Evolutionary conservation across 2,113 vertebrate genomes (phyloP), one percentile per base, ranked within the genome.

Genomic region (Campylomormyrus numenius): DNA sequence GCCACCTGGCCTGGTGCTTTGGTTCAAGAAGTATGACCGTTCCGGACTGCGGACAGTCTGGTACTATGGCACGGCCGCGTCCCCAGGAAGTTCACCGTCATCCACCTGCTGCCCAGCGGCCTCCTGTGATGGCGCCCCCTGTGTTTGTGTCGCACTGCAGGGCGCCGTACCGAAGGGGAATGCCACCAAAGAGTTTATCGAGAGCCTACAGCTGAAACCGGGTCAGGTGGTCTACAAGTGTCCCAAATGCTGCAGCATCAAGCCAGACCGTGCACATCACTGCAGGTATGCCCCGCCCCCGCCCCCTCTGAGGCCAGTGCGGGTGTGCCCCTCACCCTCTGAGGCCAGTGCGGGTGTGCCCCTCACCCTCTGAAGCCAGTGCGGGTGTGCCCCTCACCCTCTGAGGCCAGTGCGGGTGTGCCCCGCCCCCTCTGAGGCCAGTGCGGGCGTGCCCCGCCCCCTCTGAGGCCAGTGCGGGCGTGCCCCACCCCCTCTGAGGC

Each of bases 211-310:
- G 94, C 95, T 99, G 86, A 99, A 99, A 93, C 98, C 98, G 0
- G 98, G 98, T 39, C 98, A 99, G 93, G 98, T 99, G 93, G 98
- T 99, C 89, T 99, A 99, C 95, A 99, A 99, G 93, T 99, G 98
- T 93, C 98, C 98, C 90, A 99, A 99, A 90, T 99, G 98, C 94
- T 99, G 98, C 96, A 99, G 98, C 95, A 99, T 99, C 94, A 99
- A 99, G 93, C 98, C 98, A 0, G 98, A 99, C 94, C 94, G 98
- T 92, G 98, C 98, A 50, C 98, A 99, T 94, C 98, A 99, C 96
- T 99, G 98, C 98, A 99, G 98, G 98, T 99, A 93, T 48, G 42
- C 5, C 9, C 19, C 42, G 2, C 45, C 21, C 11, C 74, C 46
- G 7, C 46, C 7, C 46, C 46, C 46, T 48, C 8, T 35, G 35